phyloP scores from a whole-genome alignment of 2,888 invertebrate species.

The Phytoseiulus persimilis region DNA sequence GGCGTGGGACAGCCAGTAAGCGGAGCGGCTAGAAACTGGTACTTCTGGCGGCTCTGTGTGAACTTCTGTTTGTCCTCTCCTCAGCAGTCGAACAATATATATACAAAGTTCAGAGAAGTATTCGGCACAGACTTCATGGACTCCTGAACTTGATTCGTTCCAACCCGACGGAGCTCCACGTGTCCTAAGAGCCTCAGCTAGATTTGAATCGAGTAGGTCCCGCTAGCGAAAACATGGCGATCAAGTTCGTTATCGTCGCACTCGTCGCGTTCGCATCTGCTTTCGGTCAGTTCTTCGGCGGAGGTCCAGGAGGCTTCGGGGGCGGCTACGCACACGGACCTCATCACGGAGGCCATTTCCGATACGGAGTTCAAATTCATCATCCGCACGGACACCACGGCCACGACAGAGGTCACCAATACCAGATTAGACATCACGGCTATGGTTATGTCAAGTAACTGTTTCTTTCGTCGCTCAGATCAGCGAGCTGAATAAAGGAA shows the following conservation, averaged over 20 bases:
- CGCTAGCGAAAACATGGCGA: background rate
- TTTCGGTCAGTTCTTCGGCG: background rate
- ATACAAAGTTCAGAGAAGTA: background rate
- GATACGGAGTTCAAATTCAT: slow-evolving; percentile 9
- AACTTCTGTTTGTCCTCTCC: background rate
- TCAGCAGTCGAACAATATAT: background rate
- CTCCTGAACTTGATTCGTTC: background rate
- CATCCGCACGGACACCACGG: slow-evolving; percentile 13
- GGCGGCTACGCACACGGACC: slow-evolving; percentile 10
- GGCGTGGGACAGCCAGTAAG: background rate
- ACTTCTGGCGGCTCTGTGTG: background rate
- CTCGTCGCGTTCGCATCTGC: background rate
- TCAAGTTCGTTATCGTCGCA: background rate
- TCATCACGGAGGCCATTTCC: slow-evolving; percentile 20
- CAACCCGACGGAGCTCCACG: background rate
- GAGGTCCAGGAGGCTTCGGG: background rate
- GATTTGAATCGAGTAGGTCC: background rate
- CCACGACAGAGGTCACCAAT: background rate
- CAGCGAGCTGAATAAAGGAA: background rate
- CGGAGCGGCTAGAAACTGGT: background rate
- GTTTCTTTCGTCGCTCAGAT: background rate
- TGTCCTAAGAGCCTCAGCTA: no score
- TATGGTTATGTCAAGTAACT: background rate
- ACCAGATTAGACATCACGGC: slow-evolving; percentile 9
- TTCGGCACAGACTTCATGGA: background rate